These are phyloP conservation scores for Phlogophora meticulosa DNA, from an alignment of 2,888 invertebrate species.

Conservation along the genomic window DNA sequence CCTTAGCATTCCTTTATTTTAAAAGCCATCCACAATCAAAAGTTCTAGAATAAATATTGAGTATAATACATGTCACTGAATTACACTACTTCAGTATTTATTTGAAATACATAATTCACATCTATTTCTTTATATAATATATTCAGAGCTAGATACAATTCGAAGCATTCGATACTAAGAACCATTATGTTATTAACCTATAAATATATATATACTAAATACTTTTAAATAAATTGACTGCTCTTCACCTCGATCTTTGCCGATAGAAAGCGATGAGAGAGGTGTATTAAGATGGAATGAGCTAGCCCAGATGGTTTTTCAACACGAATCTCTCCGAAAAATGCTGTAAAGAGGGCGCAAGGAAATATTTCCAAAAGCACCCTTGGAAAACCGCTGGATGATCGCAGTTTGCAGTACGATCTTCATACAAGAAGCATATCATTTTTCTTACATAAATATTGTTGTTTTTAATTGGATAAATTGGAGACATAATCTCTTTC, in stretches of 20 bases:
- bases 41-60: not conserved
- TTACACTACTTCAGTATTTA: not conserved
- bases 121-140: constrained; percentile 9
- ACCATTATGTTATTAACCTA: not conserved
- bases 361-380: not conserved
- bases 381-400: not conserved
- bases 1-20: not conserved
- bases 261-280: not conserved
- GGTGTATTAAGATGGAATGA: not conserved
- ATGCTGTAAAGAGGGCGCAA: not conserved
- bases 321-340: not conserved
- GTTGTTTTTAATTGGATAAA: not conserved
- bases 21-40: not conserved
- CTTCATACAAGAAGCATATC: not conserved
- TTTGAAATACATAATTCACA: not conserved
- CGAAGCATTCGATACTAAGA: too few relatives aligned
- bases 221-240: too few relatives aligned
- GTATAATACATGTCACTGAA: not conserved
- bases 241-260: not conserved
- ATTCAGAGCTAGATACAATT: not conserved
- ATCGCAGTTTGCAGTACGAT: not conserved
- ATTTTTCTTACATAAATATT: not conserved
- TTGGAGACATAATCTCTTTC: not conserved
- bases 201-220: too few relatives aligned
- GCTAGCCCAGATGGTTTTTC: too few relatives aligned